Base-by-base conservation (phyloP, 2,888 invertebrate species). In the Drosophila rubida region DNA sequence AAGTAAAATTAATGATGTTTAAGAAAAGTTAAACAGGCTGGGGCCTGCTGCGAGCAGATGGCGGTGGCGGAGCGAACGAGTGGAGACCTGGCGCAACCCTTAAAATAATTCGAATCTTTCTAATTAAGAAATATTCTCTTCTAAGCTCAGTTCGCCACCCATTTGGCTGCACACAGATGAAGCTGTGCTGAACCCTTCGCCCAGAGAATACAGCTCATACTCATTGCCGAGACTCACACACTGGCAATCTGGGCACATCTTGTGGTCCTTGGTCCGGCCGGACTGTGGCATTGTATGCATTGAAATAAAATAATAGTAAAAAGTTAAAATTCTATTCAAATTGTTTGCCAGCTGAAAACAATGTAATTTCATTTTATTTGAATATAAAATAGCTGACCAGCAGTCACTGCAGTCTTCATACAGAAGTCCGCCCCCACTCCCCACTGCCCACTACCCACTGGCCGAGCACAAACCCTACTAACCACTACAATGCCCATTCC, bases 251-350 rank as follows among this genome's bases (percentile, higher is more conserved):
- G 22, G 16, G 27, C 37, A 27, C 13, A 53, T 44, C 66, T 35
- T 79, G 72, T 61, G 80, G 75, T 64, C 69, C 69, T 51, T 58
- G 53, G 81, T 77, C 65, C 83, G 62, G 69, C 35, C 49, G 45
- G 57, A 50, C 71, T 41, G 25, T 57, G 75, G 66, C 80, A 70
- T 80, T 85, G 85, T 85, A 58, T 83, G 81, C 85, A 78, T 78
- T 82, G 68, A 88, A 87, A 86, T 87, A 89, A 88, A 88, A 90
- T 87, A 88, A 87, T 89, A 86, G 86, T 88, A 90, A 89, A 89
- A 90, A 90, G 90, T 88, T 89, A 89, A 90, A 90, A 87, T 89
- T 89, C 84, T 89, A 88, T 89, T 89, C 79, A 87, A 89, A 89
- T 81, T 87, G 87, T 87, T 88, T 88, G 87, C 88, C 85, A 88